Base-by-base conservation (phyloP, 2,797 vertebrate species). In the Novumbra hubbsi region DNA sequence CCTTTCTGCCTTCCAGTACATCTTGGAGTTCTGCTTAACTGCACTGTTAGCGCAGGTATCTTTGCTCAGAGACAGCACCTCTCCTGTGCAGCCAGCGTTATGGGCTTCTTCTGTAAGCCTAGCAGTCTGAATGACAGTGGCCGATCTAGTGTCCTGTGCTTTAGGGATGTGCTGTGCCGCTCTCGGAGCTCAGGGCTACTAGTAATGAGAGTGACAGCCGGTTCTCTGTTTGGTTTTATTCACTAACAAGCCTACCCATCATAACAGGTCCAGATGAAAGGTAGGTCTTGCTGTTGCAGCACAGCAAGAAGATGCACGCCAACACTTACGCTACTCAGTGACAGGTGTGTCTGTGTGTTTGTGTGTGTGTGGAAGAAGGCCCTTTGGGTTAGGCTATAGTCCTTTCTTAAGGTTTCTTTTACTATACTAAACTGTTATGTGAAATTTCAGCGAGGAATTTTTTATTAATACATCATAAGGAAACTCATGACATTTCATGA, bases 341-440 rank as follows among this genome's bases (percentile, higher is more conserved):
- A 50, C 48, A 50, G 65, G 64, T n/a, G 68, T 30, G 17, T 16
- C 7, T 45, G 21, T 41, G 5, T 60, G 48, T 70, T 24, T 52
- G 72, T 41, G 19, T 74, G 32, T 14, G 48, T 72, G 45, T 69
- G 49, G 14, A 30, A n/a, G n/a, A n/a, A n/a, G n/a, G n/a, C n/a
- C 34, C 5, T 38, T 38, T 38, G 5, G 34, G 34, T 38, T 38
- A 38, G 4, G 8, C 34, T 5, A 38, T 6, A 38, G 34, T 38
- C 34, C 34, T 38, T 38, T 0, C 34, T 38, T 38, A 38, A 1
- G 34, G 4, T 2, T 38, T 38, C 5, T 38, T 38, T 38, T 38
- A 0, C 34, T 38, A 38, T 3, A 38, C 5, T 38, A 38, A 38
- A 38, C 4, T 38, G 34, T 38, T 38, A 5, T 38, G 34, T 38